phyloP scores from a whole-genome alignment of 2,113 vertebrate genomes.

The Barnardius zonarius region DNA sequence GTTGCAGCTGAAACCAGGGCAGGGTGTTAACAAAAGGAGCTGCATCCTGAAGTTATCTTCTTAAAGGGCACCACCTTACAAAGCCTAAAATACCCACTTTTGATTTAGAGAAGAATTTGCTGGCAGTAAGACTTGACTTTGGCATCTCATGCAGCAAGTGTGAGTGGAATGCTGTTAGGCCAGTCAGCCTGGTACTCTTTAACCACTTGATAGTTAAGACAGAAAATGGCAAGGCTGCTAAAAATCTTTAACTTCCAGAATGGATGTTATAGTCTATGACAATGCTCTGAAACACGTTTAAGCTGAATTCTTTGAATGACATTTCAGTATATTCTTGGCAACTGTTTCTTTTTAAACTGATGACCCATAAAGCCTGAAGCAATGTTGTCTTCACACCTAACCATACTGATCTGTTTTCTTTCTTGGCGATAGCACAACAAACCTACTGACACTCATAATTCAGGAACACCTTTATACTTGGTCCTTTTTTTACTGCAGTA shows the following conservation, averaged over 20 bases:
- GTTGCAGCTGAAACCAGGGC: background rate
- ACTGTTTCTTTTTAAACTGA: background rate
- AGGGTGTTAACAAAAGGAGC: background rate
- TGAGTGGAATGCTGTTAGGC: background rate
- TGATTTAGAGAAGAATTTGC: background rate
- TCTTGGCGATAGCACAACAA: background rate
- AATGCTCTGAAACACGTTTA: background rate
- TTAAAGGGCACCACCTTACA: background rate
- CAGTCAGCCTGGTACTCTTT: fast-evolving
- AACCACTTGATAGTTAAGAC: background rate
- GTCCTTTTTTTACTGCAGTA: background rate
- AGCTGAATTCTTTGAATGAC: background rate
- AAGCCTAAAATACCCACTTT: background rate
- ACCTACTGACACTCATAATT: background rate
- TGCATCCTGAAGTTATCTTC: background rate
- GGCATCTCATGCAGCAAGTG: background rate
- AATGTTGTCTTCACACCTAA: background rate
- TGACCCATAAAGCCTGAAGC: background rate
- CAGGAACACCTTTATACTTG: background rate
- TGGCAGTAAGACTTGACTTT: background rate
- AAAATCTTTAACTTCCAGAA: background rate
- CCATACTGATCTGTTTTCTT: background rate
- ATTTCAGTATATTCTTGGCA: background rate
- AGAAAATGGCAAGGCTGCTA: background rate
- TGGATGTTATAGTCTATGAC: background rate